Evolutionary conservation across 2,113 vertebrate genomes (phyloP).

Genomic region (Chionomys nivalis): DNA sequence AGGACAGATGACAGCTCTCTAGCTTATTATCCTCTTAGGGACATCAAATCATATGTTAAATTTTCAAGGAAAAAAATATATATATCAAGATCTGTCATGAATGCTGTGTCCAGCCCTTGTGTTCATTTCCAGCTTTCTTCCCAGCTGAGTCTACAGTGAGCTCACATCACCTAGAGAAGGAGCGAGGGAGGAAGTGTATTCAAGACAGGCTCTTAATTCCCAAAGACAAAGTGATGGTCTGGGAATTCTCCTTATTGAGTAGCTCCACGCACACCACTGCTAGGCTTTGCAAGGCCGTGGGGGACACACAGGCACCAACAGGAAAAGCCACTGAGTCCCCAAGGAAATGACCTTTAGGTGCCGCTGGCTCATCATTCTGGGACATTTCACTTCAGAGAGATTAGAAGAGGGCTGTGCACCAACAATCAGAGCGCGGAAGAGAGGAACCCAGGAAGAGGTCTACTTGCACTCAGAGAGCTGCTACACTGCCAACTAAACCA

Average conservation of each 20-base stretch:
- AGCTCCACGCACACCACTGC: not conserved
- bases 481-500: not conserved
- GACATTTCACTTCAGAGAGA: constrained; percentile 3
- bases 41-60: not conserved
- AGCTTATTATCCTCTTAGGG: not conserved
- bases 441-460: not conserved
- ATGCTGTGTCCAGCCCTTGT: not conserved
- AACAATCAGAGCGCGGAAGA: not conserved
- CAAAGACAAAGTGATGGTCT: not conserved
- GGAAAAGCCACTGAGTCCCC: not conserved
- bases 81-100: not conserved
- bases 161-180: fast-evolving
- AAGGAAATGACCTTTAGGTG: not conserved
- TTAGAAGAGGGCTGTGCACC: constrained; percentile 16
- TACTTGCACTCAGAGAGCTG: not conserved
- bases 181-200: not conserved
- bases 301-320: not conserved
- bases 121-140: not conserved
- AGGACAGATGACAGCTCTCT: not conserved
- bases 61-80: constrained; percentile 1
- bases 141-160: not conserved
- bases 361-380: not conserved
- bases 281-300: not conserved
- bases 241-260: not conserved
- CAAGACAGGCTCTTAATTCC: not conserved